These are phyloP conservation scores for Eustalomyia histrio DNA, from an alignment of 2,888 invertebrate genomes.

Conservation along the genomic window DNA sequence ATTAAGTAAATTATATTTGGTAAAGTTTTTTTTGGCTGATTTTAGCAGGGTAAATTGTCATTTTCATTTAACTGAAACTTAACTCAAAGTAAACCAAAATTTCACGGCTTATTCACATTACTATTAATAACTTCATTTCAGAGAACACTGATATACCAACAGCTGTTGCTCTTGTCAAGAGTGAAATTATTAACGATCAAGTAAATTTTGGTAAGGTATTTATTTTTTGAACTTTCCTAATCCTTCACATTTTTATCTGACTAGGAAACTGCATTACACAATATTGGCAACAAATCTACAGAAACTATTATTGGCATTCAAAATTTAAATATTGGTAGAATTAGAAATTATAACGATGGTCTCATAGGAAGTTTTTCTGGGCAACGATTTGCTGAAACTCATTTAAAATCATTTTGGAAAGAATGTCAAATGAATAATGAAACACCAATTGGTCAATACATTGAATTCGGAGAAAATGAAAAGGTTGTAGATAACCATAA, in stretches of 20 bases:
- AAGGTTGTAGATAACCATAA: not conserved
- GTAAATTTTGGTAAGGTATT: conserved; percentile 74
- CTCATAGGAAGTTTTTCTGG: conserved; percentile 65
- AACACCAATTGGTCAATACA: conserved; percentile 23
- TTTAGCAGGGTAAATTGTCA: no score
- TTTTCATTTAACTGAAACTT: no score
- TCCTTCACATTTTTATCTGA: conserved; percentile 59
- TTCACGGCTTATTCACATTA: no score
- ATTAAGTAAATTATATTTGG: no score
- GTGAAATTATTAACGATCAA: conserved; percentile 47
- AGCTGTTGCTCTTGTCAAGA: no score
- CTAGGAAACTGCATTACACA: conserved; percentile 67
- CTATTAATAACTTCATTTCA: no score
- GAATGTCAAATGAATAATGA: conserved; percentile 45
- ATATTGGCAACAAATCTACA: conserved; percentile 71
- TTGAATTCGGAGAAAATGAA: conserved; percentile 22
- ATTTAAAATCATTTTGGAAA: conserved; percentile 71
- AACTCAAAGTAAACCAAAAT: no score
- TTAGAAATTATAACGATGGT: conserved; percentile 61
- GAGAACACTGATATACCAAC: no score
- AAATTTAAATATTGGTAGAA: conserved; percentile 70
- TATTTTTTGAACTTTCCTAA: conserved; percentile 68
- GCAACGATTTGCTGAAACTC: conserved; percentile 71
- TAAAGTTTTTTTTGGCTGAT: no score
- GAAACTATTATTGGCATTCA: conserved; percentile 70